phyloP scores from a whole-genome alignment of 2,888 invertebrate species.

The Stenchaetothrips biformis region DNA sequence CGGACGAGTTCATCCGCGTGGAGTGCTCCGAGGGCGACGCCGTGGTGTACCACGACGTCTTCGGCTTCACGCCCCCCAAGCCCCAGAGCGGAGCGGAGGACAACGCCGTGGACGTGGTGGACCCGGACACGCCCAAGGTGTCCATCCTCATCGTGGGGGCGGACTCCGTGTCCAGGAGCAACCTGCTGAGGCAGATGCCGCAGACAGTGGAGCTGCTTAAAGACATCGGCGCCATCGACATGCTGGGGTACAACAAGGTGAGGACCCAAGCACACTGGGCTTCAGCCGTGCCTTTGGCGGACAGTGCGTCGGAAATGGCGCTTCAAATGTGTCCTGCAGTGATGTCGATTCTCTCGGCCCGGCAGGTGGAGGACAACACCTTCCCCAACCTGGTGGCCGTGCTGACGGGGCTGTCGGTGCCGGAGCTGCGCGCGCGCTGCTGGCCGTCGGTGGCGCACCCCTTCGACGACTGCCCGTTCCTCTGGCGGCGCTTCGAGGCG shows the following conservation, averaged over 20 bases:
- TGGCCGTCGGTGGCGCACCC: constrained; percentile 54
- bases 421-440: constrained; percentile 61
- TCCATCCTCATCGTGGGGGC: constrained; percentile 71
- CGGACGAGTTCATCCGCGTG: constrained; percentile 64
- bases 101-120: constrained; percentile 35
- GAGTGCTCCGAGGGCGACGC: constrained; percentile 53
- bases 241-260: constrained; percentile 88
- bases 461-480: constrained; percentile 74
- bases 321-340: neutral
- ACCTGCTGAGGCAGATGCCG: constrained; percentile 80
- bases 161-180: constrained; percentile 79
- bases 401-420: constrained; percentile 65
- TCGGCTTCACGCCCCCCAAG: constrained; percentile 57
- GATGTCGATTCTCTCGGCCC: too few relatives aligned
- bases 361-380: constrained; percentile 84
- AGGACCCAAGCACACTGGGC: too few relatives aligned
- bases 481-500: constrained; percentile 75
- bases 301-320: neutral
- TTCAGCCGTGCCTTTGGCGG: too few relatives aligned
- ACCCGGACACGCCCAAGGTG: constrained; percentile 39
- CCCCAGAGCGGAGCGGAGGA: constrained; percentile 34
- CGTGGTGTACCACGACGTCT: constrained; percentile 62
- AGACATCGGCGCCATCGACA: constrained; percentile 63
- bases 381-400: constrained; percentile 82
- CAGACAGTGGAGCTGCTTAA: constrained; percentile 59